phyloP scores from a whole-genome alignment of 2,888 invertebrate species.

The Ischnura elegans region DNA sequence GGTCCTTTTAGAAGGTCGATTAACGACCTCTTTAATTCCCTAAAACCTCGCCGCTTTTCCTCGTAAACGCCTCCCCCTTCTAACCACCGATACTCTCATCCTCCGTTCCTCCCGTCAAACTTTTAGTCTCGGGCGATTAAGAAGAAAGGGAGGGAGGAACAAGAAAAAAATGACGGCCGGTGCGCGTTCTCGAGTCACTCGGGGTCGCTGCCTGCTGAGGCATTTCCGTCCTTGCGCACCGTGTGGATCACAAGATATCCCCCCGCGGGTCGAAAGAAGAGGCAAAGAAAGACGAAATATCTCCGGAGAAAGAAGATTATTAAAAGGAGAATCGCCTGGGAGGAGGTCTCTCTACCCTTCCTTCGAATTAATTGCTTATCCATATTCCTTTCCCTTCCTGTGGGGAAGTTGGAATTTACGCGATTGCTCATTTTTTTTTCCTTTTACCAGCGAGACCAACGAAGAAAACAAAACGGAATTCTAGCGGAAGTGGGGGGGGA shows the following conservation, averaged over 20 bases:
- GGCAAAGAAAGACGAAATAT: background rate
- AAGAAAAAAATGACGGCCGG: background rate
- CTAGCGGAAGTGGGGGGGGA: background rate
- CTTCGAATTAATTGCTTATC: background rate
- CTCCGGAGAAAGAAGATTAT: background rate
- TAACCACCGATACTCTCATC: background rate
- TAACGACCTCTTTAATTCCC: constrained; percentile 16
- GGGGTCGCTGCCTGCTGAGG: constrained; percentile 47
- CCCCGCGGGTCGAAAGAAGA: background rate
- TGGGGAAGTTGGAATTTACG: background rate
- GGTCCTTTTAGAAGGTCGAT: background rate
- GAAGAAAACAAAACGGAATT: background rate
- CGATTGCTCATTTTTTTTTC: background rate
- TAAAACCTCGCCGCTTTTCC: background rate
- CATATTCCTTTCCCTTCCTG: background rate
- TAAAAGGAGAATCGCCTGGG: background rate
- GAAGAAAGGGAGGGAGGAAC: background rate
- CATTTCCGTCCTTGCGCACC: constrained; percentile 16
- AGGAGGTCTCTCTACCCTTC: background rate
- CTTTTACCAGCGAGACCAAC: background rate
- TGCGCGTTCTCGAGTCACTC: background rate
- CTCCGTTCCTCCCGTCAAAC: background rate
- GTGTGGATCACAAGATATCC: background rate
- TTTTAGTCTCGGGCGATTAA: background rate
- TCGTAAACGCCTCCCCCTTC: background rate